Base-by-base conservation (phyloP, 2,888 invertebrate genomes). In the Ectemnius lituratus region DNA sequence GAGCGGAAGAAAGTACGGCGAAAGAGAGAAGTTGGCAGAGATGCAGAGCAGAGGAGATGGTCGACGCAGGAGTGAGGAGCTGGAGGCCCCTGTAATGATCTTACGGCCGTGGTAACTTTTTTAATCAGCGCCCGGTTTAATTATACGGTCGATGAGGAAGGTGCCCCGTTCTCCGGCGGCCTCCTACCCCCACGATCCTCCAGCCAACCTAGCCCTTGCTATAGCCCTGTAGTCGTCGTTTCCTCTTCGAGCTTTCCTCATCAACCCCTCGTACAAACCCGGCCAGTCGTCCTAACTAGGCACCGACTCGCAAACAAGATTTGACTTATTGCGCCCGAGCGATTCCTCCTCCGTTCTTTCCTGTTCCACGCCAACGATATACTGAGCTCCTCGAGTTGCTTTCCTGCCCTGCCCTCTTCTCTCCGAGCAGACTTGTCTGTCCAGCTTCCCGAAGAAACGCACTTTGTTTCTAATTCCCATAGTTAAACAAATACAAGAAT, bases 111-210 rank as follows among this genome's bases (percentile, higher is more conserved):
- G 86, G 88, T 88, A 90, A 90, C 89, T 90, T 90, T 90, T 90
- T 90, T 90, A 90, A 90, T 90, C 89, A 90, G 89, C 89, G 88
- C 87, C 86, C 86, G 86, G 88, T 90, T 89, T 89, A 90, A 90
- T 90, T 90, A 90, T 89, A 89, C 88, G 89, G 85, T 88, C 89
- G 90, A 90, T 88, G 88, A 87, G 88, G 86, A 88, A 89, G 87
- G 86, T 87, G 84, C 86, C 87, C 76, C 62, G 60, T 58, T 45
- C 67, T 45, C 67, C 27, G 45, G 45, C 67, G 65, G 68, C 74
- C 70, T 82, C 78, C 13, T 37, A 73, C 73, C 67, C 78, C 65
- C 75, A 62, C 76, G 60, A 70, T 78, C 73, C 77, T 78, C 74
- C 68, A 79, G 67, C 75, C 76, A 79, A 65, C 75, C 76, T 64